Evolutionary conservation across 2,888 invertebrate genomes (phyloP), one percentile per base, ranked within the genome.

Genomic region (Yponomeuta evonymella): DNA sequence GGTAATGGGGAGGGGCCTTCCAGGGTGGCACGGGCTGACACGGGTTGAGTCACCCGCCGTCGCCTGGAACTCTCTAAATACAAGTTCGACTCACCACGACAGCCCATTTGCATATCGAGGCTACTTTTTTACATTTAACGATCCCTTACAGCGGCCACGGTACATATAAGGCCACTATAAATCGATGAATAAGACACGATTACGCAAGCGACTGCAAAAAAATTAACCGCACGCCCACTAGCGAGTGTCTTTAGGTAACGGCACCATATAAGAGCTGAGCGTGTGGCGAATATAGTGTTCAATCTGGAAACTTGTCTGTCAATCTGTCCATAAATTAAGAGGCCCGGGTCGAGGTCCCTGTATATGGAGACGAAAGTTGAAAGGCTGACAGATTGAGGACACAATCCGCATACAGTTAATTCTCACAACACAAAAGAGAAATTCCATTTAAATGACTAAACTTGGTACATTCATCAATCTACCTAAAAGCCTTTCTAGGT

Each of bases 11-110:
- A 11, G n/a, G 2, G 51, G 51, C 51, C 51, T 15, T 33, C 51
- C 51, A 58, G 51, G 51, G 51, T 58, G 51, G 51, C 15, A 5
- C 51, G 51, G 51, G 15, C 15, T 15, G 51, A 33, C 74, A 72
- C 73, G 71, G 79, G 78, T 79, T 88, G 88, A 89, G 78, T 89
- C 88, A 89, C 72, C 76, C 73, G 84, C 87, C 75, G 84, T 88
- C 75, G 78, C 83, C 79, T 70, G 71, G 79, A 81, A 86, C 75
- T 75, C 74, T 79, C 75, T 79, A 77, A 79, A 84, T 85, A 87
- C 86, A 86, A 78, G 77, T 8, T 12, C 51, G 79, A 69, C 70
- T 70, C 71, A 67, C 78, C 75, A 75, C 72, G 74, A 43, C 43
- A 43, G 8, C 43, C 75, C 76, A 86, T 85, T 87, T 81, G 77